Evolutionary conservation across 2,113 vertebrate species (phyloP).

Genomic region (Synodontis membranacea): DNA sequence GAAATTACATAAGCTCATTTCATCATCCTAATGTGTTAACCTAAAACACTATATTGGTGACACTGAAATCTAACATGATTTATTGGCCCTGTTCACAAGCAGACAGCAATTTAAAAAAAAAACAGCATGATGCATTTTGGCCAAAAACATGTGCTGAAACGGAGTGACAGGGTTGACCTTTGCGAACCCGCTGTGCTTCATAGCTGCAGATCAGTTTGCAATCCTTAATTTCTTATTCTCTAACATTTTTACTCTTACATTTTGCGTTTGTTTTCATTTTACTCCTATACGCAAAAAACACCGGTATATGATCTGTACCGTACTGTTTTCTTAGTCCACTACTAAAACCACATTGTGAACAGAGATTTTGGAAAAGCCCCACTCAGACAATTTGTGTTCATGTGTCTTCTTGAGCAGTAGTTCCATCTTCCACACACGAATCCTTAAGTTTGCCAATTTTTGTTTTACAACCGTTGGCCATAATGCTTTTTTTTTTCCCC

Average conservation of each 20-base stretch:
- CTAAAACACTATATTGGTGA: background rate
- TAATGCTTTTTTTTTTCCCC: background rate
- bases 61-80: background rate
- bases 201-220: background rate
- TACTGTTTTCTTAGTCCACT: background rate
- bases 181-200: background rate
- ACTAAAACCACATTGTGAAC: background rate
- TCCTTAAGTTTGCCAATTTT: background rate
- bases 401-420: background rate
- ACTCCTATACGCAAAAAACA: background rate
- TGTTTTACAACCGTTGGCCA: too few species aligned
- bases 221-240: background rate
- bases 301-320: background rate
- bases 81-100: background rate
- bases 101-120: background rate
- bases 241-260: background rate
- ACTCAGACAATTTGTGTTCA: background rate
- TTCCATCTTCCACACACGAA: background rate
- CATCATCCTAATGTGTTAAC: background rate
- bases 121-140: background rate
- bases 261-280: background rate
- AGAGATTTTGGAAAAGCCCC: background rate
- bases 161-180: background rate
- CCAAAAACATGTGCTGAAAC: background rate
- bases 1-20: background rate